Conservation (phyloP, 2,797 vertebrate species). For the Aldrovandia affinis region DNA sequence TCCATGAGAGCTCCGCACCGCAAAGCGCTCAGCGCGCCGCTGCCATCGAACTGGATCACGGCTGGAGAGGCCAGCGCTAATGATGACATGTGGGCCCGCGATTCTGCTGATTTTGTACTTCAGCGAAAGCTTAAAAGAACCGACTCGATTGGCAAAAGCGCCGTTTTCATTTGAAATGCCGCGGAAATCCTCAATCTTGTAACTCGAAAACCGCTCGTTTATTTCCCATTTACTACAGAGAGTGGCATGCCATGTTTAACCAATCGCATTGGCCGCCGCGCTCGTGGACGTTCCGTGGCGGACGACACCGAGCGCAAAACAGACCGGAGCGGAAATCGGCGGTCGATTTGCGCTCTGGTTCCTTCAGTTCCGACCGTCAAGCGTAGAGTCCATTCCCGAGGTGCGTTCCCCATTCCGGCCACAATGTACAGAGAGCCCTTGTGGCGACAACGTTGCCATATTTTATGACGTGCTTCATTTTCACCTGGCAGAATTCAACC, state of each 20-base stretch:
- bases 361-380: background rate
- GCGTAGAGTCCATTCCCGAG: background rate
- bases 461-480: background rate
- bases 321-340: background rate
- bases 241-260: slow-evolving; percentile 3
- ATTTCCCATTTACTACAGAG: slow-evolving; percentile 7
- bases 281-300: background rate
- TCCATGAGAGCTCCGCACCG: background rate
- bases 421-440: background rate
- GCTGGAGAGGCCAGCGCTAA: slow-evolving; percentile 2
- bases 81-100: background rate
- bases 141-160: background rate
- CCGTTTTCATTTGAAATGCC: background rate
- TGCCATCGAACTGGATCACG: background rate
- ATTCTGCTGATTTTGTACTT: slow-evolving; percentile 26
- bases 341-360: background rate
- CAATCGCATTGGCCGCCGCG: slow-evolving; percentile 15
- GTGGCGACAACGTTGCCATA: background rate
- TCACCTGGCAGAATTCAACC: slow-evolving; percentile 26
- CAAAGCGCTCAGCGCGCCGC: background rate
- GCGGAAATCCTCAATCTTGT: slow-evolving; percentile 16
- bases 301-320: slow-evolving; percentile 5
- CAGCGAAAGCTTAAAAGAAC: background rate
- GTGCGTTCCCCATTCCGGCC: background rate
- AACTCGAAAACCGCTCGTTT: slow-evolving; percentile 17